Conservation (phyloP, 2,797 vertebrate genomes). For the Neomorphus geoffroyi region DNA sequence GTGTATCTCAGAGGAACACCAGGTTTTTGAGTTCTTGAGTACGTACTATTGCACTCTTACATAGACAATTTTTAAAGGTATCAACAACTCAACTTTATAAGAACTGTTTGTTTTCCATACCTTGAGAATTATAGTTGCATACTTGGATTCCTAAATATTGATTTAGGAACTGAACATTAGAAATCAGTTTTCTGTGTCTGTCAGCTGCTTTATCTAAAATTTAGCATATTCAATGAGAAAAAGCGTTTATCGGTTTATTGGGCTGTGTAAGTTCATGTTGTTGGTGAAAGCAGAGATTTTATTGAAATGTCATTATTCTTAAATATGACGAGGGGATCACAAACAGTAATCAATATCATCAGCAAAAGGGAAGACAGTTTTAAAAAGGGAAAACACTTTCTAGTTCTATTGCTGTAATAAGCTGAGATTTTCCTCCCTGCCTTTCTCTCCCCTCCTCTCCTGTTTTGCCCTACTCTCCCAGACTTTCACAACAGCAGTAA, state of each 20-base stretch:
- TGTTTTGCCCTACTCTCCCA: background rate
- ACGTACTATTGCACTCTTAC: background rate
- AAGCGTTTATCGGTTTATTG: background rate
- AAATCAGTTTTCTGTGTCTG: background rate
- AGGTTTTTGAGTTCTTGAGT: too few relatives aligned
- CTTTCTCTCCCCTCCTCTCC: fast-evolving
- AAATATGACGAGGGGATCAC: background rate
- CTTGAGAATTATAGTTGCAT: background rate
- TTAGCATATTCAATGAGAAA: background rate
- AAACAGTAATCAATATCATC: background rate
- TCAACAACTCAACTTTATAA: background rate
- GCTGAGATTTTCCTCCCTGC: background rate
- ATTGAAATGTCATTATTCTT: background rate
- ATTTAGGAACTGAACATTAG: background rate
- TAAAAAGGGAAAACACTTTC: background rate
- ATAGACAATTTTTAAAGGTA: background rate
- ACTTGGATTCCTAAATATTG: background rate
- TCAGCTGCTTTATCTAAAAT: background rate
- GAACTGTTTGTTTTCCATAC: background rate
- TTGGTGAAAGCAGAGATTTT: background rate
- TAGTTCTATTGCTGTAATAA: background rate
- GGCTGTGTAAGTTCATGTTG: background rate
- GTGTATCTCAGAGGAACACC: background rate
- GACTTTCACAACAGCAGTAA: background rate
- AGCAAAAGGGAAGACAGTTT: background rate